phyloP scores from a whole-genome alignment of 2,797 vertebrate species.

The Sphenopsis melanotis region DNA sequence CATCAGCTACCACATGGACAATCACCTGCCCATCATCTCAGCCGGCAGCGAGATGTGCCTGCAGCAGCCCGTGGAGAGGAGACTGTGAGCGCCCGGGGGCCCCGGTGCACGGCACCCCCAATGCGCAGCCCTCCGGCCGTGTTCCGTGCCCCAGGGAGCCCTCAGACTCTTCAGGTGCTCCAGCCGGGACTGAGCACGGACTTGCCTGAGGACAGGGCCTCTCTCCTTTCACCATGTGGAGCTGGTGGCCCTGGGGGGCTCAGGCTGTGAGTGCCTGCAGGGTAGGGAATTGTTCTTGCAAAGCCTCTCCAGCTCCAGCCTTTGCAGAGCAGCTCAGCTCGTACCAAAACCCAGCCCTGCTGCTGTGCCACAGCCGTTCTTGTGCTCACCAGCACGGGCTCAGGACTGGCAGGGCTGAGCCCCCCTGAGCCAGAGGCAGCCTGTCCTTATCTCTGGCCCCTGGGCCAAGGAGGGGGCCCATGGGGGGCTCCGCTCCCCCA shows the following conservation, averaged over 20 bases:
- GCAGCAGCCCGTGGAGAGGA: conserved; percentile 93
- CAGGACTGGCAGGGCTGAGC: neutral
- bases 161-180: neutral
- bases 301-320: neutral
- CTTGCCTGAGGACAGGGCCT: neutral
- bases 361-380: fast-evolving
- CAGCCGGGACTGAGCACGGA: neutral
- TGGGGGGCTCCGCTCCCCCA: neutral
- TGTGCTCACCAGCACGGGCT: neutral
- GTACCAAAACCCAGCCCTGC: neutral
- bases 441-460: neutral
- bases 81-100: conserved; percentile 69
- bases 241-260: neutral
- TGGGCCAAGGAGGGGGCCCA: neutral
- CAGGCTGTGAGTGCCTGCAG: neutral
- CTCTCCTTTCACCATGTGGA: neutral
- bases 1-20: conserved; percentile 99
- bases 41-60: conserved; percentile 96
- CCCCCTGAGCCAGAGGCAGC: neutral
- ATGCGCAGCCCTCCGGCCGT: neutral
- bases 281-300: neutral
- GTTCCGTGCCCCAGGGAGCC: neutral
- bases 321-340: conserved; percentile 9
- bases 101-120: neutral
- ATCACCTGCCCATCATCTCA: conserved; percentile 95